Evolutionary conservation across 2,113 vertebrate genomes (phyloP), one percentile per base, ranked within the genome.

Genomic region (Thomomys bottae): DNA sequence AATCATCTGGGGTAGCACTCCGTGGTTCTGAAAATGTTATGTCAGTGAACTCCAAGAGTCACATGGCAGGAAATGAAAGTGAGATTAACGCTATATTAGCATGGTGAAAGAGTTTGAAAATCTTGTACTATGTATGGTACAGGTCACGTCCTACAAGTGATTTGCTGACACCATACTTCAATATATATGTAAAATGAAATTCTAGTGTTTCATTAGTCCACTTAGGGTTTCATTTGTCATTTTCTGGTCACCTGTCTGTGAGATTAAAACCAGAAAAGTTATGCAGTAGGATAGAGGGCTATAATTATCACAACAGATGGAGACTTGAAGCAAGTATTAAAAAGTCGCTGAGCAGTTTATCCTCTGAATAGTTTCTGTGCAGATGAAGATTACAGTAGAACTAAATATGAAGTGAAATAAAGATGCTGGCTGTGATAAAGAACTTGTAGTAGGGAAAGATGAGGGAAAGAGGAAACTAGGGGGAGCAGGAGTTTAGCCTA

Each of bases 281-380:
- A 57, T 15, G 12, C 3, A n/a, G 8, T 38, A 57, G n/a, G 6
- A 14, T 2, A n/a, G n/a, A 34, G 8, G 3, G 9, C n/a, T 40
- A 1, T 78, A 57, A 38, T 54, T 20, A 67, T 76, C 30, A 59
- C 14, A 42, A 17, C 6, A 20, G 3, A 83, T 18, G 34, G 1
- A 40, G 7, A 2, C 38, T 68, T 9, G 9, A 26, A n/a, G 7
- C 0, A 9, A 36, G 12, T 24, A 14, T 36, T 24, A 3, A 26
- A 40, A 17, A 28, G 49, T 54, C 8, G 24, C 23, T 40, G 34
- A 26, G 0, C 1, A 18, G 3, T 18, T 49, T 45, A 4, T 49
- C 7, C 32, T 8, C 34, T 59, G 8, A 28, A 6, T 59, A 34
- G 45, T 26, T 2, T 28, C 42, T 57, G 10, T 57, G 26, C 5